These are phyloP conservation scores for Cheumatopsyche charites DNA, from an alignment of 1,140 invertebrate species.

Conservation along the genomic window DNA sequence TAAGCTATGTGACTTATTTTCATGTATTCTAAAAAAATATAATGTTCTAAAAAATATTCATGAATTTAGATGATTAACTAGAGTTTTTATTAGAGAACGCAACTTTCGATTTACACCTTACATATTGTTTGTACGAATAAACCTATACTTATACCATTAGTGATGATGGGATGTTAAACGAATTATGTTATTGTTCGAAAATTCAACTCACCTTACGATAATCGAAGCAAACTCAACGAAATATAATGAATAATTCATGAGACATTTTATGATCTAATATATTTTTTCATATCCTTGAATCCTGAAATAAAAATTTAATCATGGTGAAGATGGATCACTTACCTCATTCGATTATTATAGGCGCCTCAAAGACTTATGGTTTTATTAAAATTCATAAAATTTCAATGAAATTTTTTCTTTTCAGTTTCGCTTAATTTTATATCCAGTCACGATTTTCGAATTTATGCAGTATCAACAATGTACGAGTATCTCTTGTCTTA, in stretches of 20 bases:
- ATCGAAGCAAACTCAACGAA: neutral
- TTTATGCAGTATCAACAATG: too few relatives aligned
- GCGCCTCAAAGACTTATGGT: too few relatives aligned
- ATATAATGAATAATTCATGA: neutral
- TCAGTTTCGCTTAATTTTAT: too few relatives aligned
- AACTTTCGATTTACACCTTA: neutral
- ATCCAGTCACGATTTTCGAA: too few relatives aligned
- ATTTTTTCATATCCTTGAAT: constrained; percentile 3
- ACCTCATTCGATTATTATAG: too few relatives aligned
- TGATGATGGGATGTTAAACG: neutral
- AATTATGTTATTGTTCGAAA: constrained; percentile 11
- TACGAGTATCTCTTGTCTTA: too few relatives aligned
- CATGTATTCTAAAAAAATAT: too few relatives aligned
- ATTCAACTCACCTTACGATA: neutral
- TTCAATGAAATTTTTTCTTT: too few relatives aligned
- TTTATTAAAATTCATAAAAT: too few relatives aligned
- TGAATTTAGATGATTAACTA: too few relatives aligned
- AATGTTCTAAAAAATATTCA: too few relatives aligned
- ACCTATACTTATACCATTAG: neutral
- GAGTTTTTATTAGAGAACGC: neutral
- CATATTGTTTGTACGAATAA: neutral
- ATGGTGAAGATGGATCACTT: neutral
- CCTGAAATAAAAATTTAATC: neutral
- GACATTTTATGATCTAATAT: constrained; percentile 1
- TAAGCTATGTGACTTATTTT: too few relatives aligned